Conservation (phyloP, 35 echinoderm and acorn worm species). For the Stichopus chloronotus region DNA sequence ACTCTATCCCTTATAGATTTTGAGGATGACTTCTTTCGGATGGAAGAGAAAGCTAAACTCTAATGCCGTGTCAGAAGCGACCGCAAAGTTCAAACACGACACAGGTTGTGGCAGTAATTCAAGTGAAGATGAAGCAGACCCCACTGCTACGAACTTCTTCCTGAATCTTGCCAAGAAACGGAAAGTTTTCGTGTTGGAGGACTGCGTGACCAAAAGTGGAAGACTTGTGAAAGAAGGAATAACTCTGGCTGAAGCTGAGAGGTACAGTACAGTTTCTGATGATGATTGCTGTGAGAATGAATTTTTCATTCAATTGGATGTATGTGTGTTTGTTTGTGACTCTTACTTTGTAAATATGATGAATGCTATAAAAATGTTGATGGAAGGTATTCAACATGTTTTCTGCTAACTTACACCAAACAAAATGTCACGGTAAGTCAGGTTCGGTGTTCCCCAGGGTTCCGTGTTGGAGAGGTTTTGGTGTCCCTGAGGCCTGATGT, state of each 20-base stretch:
- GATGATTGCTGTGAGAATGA: neutral
- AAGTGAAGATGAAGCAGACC: constrained; percentile 44
- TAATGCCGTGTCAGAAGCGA: constrained; percentile 56
- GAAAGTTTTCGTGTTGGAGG: constrained; percentile 80
- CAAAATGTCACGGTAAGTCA: no score
- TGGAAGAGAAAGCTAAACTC: constrained; percentile 85
- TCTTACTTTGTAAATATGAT: neutral
- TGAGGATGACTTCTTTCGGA: constrained; percentile 88
- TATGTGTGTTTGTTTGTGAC: no score
- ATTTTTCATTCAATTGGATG: neutral
- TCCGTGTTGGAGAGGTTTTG: no score
- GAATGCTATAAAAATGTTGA: neutral
- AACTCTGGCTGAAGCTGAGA: constrained; percentile 84
- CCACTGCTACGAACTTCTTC: constrained; percentile 45
- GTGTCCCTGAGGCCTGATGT: no score
- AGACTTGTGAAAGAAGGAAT: constrained; percentile 77
- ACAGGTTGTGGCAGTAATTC: neutral
- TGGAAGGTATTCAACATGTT: no score
- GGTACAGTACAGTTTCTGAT: constrained; percentile 43
- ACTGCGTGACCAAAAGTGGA: constrained; percentile 71
- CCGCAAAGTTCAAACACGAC: constrained; percentile 50
- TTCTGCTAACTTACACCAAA: no score
- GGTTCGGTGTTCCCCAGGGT: no score
- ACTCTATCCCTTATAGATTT: neutral
- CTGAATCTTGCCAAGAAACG: constrained; percentile 69